Conservation (phyloP, 2,888 invertebrate genomes). For the Lottia scabra region DNA sequence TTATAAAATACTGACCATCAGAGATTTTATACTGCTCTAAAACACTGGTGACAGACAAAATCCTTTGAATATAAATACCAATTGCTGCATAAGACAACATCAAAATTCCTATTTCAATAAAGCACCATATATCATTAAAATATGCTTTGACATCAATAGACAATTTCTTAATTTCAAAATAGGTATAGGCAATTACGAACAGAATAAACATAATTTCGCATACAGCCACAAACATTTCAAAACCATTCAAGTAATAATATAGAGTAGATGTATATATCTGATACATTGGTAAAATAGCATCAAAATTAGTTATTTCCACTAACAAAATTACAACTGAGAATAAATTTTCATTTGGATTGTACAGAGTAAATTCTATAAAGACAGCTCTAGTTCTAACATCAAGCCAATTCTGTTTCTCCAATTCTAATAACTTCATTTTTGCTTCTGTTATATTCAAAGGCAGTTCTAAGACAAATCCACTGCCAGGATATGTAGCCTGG, state of each 20-base stretch:
- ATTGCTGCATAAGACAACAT: constrained; percentile 37
- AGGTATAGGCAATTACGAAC: constrained; percentile 37
- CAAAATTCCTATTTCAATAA: constrained; percentile 42
- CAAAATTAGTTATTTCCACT: constrained; percentile 45
- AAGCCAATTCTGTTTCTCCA: constrained; percentile 43
- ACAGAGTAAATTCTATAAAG: constrained; percentile 46
- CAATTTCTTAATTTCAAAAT: constrained; percentile 38
- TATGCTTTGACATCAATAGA: constrained; percentile 32
- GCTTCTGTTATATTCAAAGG: constrained; percentile 12
- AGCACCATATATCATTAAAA: constrained; percentile 43
- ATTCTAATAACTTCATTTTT: constrained; percentile 15
- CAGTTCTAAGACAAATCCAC: constrained; percentile 46
- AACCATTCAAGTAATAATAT: constrained; percentile 38
- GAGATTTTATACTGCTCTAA: constrained; percentile 31
- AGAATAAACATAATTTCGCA: constrained; percentile 42
- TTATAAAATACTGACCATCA: constrained; percentile 33
- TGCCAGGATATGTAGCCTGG: constrained; percentile 52
- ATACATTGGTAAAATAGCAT: constrained; percentile 36
- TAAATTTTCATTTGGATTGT: constrained; percentile 47
- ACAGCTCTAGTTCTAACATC: constrained; percentile 44
- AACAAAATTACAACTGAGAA: constrained; percentile 45
- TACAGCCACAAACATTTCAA: constrained; percentile 35
- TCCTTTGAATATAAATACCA: constrained; percentile 42
- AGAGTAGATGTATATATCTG: constrained; percentile 44
- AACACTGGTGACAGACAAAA: constrained; percentile 31